These are phyloP conservation scores for Trissoscelio sp. DNA, from an alignment of 2,888 invertebrate genomes.

Conservation along the genomic window DNA sequence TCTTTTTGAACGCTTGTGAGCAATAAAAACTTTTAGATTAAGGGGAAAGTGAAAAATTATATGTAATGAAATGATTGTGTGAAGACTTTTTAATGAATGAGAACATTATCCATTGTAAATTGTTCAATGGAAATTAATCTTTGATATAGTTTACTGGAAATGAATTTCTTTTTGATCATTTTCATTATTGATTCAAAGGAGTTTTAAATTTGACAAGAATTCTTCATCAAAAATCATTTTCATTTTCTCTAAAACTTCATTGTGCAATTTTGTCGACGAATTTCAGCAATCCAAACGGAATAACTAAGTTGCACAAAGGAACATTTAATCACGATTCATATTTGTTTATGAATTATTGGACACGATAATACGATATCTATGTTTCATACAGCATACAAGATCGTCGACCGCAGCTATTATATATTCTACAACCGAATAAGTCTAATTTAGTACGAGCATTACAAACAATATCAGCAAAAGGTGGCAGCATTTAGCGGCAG, in stretches of 20 bases:
- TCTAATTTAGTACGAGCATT: slow-evolving; percentile 35
- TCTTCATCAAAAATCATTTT: not conserved
- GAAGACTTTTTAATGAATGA: no score
- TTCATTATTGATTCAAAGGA: no score
- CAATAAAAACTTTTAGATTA: slow-evolving; percentile 34
- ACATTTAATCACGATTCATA: slow-evolving; percentile 25
- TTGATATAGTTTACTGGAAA: no score
- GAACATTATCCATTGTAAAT: no score
- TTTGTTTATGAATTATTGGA: slow-evolving; percentile 22
- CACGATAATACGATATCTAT: slow-evolving; percentile 11
- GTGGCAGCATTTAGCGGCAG: not conserved
- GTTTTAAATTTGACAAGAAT: no score
- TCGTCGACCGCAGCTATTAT: not conserved
- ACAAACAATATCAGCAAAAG: slow-evolving; percentile 23
- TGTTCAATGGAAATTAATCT: no score
- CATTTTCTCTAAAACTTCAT: not conserved
- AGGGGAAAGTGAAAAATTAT: not conserved
- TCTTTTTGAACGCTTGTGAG: slow-evolving; percentile 17
- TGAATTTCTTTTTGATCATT: no score
- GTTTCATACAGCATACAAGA: slow-evolving; percentile 9
- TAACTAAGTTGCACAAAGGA: slow-evolving; percentile 13
- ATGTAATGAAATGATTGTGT: slow-evolving; percentile 1
- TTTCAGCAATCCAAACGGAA: slow-evolving; percentile 8
- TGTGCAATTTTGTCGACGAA: slow-evolving; percentile 9
- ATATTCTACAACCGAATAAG: slow-evolving; percentile 13